phyloP scores from a whole-genome alignment of 2,888 invertebrate species.

The Andrena dorsata region DNA sequence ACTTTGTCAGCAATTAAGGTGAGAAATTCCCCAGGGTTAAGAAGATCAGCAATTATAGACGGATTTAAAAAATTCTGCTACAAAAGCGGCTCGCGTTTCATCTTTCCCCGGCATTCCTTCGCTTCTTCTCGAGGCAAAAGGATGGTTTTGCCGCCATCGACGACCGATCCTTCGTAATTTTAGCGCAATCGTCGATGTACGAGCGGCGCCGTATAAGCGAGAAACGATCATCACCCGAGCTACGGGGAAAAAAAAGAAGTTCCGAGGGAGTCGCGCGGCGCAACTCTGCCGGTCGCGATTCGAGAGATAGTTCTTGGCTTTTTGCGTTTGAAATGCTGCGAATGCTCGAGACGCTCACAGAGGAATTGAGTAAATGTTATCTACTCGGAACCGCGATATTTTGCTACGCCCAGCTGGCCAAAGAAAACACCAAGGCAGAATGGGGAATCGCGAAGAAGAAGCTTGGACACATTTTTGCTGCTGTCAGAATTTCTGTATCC shows the following conservation, averaged over 20 bases:
- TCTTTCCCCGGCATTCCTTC: conserved; percentile 11
- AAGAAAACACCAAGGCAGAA: conserved; percentile 9
- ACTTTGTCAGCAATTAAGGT: background rate
- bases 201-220: conserved; percentile 42
- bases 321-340: conserved; percentile 21
- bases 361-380: conserved; percentile 8
- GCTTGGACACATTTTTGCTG: background rate
- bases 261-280: background rate
- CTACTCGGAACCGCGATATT: conserved; percentile 36
- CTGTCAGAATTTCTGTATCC: no score
- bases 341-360: conserved; percentile 12
- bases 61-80: conserved; percentile 25
- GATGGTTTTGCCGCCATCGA: conserved; percentile 9
- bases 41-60: background rate
- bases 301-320: background rate
- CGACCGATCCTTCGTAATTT: conserved; percentile 32
- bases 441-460: conserved; percentile 6
- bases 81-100: conserved; percentile 26
- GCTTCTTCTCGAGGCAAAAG: conserved; percentile 1
- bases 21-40: background rate
- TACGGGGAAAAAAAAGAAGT: background rate
- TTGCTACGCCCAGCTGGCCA: background rate
- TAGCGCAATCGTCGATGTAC: conserved; percentile 30
- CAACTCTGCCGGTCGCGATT: conserved; percentile 1
- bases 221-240: conserved; percentile 34